Evolutionary conservation across 2,888 invertebrate genomes (phyloP), one percentile per base, ranked within the genome.

Genomic region (Drepana falcataria): DNA sequence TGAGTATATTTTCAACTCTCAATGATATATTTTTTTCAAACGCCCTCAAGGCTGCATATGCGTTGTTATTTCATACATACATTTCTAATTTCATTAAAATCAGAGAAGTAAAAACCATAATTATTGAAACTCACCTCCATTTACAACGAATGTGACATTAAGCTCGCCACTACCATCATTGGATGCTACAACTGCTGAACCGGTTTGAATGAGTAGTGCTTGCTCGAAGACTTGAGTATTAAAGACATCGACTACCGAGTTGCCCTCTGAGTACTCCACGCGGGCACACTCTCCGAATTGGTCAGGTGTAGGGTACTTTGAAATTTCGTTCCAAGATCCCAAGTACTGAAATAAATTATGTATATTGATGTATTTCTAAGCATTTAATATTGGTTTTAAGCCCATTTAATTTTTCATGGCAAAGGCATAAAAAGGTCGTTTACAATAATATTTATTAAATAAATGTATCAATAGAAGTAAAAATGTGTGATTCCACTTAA

Each of bases 241-340:
- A 34, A 61, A 48, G 1, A 87, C 76, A 0, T 65, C 54, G 0
- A 81, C 63, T 0, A 40, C 59, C 3, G 49, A 60, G 0, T 53
- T 81, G 0, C 73, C 79, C 0, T 69, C 59, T 1, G 73, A 73
- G 79, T 93, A 94, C 53, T 88, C 83, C 0, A 93, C 93, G 1
- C 92, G 92, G 35, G 92, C 91, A 68, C 95, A 95, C 64, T 92
- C 90, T 0, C 94, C 94, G 2, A 81, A 83, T 79, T 94, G 93
- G 66, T 92, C 91, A 0, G 91, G 55, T 51, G 93, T 90, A 53
- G 94, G 94, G 70, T 94, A 94, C 60, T 92, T 90, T 62, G 92
- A 92, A 2, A 91, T 89, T 79, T 94, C 94, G 68, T 92, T 93
- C 94, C 95, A 95, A 66, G 88, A 89, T 49, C 83, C 84, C 0